These are phyloP conservation scores for Proterorhinus semilunaris DNA, from an alignment of 2,113 vertebrate species.

Conservation along the genomic window DNA sequence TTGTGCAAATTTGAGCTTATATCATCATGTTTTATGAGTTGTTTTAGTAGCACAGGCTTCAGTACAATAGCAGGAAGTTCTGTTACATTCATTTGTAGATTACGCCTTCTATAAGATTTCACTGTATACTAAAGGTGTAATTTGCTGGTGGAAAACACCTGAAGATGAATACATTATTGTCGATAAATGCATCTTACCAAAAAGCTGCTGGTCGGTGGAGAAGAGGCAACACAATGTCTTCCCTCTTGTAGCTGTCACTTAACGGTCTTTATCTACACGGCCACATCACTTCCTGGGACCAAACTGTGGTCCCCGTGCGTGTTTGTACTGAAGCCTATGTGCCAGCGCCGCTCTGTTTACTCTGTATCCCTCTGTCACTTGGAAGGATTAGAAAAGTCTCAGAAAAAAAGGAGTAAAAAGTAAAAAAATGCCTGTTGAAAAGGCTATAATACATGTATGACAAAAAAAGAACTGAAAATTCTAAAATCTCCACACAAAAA, in stretches of 20 bases:
- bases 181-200: constrained; percentile 41
- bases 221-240: constrained; percentile 3
- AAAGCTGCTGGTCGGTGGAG: background rate
- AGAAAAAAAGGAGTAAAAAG: background rate
- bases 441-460: too few species aligned
- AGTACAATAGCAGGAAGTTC: background rate
- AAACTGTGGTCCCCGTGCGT: constrained; percentile 14
- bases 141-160: background rate
- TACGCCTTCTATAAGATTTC: background rate
- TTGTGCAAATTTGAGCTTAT: background rate
- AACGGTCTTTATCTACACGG: constrained; percentile 43
- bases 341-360: constrained; percentile 12
- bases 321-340: constrained; percentile 20
- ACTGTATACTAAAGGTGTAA: background rate
- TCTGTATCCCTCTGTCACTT: background rate
- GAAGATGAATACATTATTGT: background rate
- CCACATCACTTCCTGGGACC: constrained; percentile 68
- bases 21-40: background rate
- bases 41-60: background rate
- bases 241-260: constrained; percentile 39
- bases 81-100: background rate
- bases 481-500: too few species aligned
- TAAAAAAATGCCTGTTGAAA: background rate
- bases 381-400: background rate
- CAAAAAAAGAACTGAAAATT: too few species aligned